Conservation (phyloP, 2,888 invertebrate genomes). For the Polydrusus tereticollis region DNA sequence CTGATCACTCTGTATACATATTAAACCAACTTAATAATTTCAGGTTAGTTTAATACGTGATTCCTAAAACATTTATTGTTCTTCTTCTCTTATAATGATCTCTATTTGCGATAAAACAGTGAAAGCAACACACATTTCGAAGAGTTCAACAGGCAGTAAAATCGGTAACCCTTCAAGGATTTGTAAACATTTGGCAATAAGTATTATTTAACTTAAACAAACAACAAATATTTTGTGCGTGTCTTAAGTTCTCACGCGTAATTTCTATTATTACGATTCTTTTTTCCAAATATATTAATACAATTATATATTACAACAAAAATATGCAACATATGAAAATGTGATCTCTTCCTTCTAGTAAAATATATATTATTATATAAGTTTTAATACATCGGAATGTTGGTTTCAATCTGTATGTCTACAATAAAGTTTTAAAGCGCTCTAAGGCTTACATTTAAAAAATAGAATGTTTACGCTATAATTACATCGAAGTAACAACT, state of each 20-base stretch:
- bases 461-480: not conserved
- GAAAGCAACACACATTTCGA: not conserved
- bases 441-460: too few species aligned
- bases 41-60: too few species aligned
- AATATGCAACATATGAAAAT: too few species aligned
- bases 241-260: not conserved
- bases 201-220: not conserved
- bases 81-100: too few species aligned
- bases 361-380: too few species aligned
- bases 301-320: not conserved
- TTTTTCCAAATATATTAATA: not conserved
- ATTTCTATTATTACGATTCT: not conserved
- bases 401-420: not conserved
- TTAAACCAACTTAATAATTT: too few species aligned
- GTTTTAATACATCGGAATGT: too few species aligned
- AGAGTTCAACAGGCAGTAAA: constrained; percentile 17
- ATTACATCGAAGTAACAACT: not conserved
- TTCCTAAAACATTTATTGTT: too few species aligned
- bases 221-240: not conserved
- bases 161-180: constrained; percentile 6
- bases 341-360: too few species aligned
- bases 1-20: too few species aligned
- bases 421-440: too few species aligned
- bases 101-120: not conserved
- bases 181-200: not conserved